Evolutionary conservation across 2,113 vertebrate genomes (phyloP).

Genomic region (Rhea pennata): DNA sequence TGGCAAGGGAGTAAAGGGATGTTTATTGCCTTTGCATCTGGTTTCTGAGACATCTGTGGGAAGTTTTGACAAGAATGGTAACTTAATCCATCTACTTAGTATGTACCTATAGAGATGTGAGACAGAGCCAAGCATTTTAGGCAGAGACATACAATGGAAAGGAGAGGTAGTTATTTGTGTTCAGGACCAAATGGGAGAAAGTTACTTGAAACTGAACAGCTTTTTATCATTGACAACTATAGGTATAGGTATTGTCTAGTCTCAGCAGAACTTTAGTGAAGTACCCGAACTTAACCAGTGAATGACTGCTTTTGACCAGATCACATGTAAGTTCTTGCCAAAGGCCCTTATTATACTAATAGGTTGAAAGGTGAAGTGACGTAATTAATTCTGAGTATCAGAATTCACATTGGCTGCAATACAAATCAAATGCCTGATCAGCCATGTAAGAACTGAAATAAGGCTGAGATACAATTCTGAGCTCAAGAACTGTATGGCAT

Average conservation of each 20-base stretch:
- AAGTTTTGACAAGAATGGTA: background rate
- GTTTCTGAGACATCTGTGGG: background rate
- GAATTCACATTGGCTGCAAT: background rate
- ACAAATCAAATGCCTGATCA: background rate
- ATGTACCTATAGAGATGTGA: no score
- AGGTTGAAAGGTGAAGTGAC: background rate
- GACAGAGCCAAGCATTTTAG: background rate
- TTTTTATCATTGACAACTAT: background rate
- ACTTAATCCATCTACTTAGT: background rate
- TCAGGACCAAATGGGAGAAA: background rate
- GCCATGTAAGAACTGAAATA: background rate
- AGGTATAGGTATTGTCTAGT: background rate
- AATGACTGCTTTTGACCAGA: background rate
- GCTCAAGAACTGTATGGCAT: background rate
- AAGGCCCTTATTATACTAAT: background rate
- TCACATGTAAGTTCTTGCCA: background rate
- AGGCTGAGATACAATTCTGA: background rate
- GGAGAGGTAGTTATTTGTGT: background rate
- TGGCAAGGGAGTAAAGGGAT: background rate
- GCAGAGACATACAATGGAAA: background rate
- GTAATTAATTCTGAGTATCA: background rate
- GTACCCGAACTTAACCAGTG: background rate
- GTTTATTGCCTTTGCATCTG: background rate
- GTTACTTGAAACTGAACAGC: background rate
- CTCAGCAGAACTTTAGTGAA: background rate